phyloP scores from a whole-genome alignment of 2,113 vertebrate species.

The Vidua chalybeata region DNA sequence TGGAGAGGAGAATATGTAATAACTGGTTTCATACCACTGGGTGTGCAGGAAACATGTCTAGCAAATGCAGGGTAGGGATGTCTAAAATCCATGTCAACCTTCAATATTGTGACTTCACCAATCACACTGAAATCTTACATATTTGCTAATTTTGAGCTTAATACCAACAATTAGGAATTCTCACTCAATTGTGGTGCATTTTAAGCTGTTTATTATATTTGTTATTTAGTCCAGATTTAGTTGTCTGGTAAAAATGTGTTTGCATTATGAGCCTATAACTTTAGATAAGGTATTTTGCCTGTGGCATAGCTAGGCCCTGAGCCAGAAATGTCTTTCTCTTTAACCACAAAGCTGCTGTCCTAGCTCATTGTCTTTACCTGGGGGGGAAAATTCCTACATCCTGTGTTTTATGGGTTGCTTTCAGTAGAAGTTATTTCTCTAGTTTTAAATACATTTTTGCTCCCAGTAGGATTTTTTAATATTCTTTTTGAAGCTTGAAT shows the following conservation, averaged over 20 bases:
- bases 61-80: not conserved
- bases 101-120: not conserved
- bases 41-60: not conserved
- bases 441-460: not conserved
- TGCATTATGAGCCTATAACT: not conserved
- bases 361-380: not conserved
- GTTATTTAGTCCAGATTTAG: not conserved
- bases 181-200: not conserved
- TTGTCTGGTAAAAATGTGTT: not conserved
- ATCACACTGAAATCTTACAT: not conserved
- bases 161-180: not conserved
- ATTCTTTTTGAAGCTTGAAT: constrained; percentile 28
- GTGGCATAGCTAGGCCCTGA: not conserved
- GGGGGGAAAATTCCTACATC: not conserved
- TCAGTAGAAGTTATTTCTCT: not conserved
- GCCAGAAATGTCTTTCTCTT: not conserved
- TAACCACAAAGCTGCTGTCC: not conserved
- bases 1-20: not conserved
- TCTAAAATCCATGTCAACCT: not conserved
- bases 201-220: not conserved
- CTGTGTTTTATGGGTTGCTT: not conserved
- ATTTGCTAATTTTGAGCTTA: not conserved
- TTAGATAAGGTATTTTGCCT: not conserved
- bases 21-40: not conserved
- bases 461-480: not conserved